A percentile compares a stretch with the other conserved stretches of the same genome.
These are phyloP conservation scores for Scytalopus superciliaris DNA, from an alignment of 2,113 vertebrate species.

Conservation along the genomic window DNA sequence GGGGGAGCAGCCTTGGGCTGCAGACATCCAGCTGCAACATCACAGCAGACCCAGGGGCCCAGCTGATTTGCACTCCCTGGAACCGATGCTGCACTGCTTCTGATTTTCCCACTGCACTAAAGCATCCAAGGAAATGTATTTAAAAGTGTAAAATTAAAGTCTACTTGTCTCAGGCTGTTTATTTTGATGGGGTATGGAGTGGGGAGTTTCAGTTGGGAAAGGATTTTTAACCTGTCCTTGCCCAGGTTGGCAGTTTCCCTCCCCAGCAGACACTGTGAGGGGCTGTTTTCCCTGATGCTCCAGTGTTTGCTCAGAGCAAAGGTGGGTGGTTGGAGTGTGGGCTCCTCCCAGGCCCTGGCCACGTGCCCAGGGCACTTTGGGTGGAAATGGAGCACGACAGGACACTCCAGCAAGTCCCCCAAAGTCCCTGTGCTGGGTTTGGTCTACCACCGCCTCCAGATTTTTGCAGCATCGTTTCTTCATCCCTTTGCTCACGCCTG, in stretches of 20 bases:
- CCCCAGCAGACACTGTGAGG: rapidly evolving
- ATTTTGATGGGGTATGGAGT: not conserved
- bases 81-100: rapidly evolving
- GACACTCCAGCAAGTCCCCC: rapidly evolving
- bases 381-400: rapidly evolving
- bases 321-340: rapidly evolving
- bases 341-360: rapidly evolving
- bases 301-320: rapidly evolving
- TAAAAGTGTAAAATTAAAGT: rapidly evolving
- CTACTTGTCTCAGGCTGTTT: not conserved
- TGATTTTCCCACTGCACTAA: rapidly evolving
- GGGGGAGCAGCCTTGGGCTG: rapidly evolving
- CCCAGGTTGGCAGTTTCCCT: rapidly evolving
- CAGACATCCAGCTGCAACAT: no score
- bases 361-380: not conserved
- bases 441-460: not conserved
- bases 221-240: rapidly evolving
- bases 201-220: not conserved
- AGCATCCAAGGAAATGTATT: rapidly evolving
- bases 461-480: rapidly evolving
- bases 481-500: not conserved
- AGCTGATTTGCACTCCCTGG: rapidly evolving
- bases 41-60: rapidly evolving
- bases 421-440: rapidly evolving
- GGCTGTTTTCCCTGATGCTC: rapidly evolving